A percentile compares a stretch with the other conserved stretches of the same genome.
Conservation (phyloP, 2,888 invertebrate species). For the Buathra laborator region DNA sequence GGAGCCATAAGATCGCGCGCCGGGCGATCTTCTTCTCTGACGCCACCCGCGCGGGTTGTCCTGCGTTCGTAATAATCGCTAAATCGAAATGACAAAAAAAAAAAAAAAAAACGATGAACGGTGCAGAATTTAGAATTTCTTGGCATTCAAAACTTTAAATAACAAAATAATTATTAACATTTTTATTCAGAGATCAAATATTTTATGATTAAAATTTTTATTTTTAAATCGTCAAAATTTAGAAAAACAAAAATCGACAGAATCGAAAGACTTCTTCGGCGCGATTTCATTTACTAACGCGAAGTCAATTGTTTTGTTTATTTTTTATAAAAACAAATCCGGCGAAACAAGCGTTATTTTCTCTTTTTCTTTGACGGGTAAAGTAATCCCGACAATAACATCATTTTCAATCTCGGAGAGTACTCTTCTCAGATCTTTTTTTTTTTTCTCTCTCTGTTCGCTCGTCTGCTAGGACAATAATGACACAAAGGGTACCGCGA, state of each 20-base stretch:
- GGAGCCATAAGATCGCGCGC: slow-evolving; percentile 21
- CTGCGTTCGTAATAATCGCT: neutral
- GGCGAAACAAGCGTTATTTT: slow-evolving; percentile 31
- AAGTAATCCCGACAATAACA: slow-evolving; percentile 23
- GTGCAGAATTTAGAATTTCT: too few relatives aligned
- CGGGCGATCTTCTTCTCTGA: slow-evolving; percentile 20
- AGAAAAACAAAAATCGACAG: too few relatives aligned
- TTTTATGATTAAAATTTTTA: too few relatives aligned
- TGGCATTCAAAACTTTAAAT: too few relatives aligned
- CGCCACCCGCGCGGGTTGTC: slow-evolving; percentile 7
- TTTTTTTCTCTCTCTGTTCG: slow-evolving; percentile 32
- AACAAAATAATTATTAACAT: too few relatives aligned
- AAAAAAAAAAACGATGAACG: neutral
- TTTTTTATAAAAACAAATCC: neutral
- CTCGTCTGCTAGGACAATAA: slow-evolving; percentile 71
- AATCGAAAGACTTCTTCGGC: too few relatives aligned
- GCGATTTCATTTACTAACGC: too few relatives aligned
- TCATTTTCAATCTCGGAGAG: slow-evolving; percentile 32
- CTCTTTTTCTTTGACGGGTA: slow-evolving; percentile 54
- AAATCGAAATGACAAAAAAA: neutral
- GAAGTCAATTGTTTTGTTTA: too few relatives aligned
- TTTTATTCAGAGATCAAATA: too few relatives aligned
- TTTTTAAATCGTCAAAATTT: too few relatives aligned
- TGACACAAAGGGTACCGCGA: slow-evolving; percentile 76
- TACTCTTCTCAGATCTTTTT: slow-evolving; percentile 23